Base-by-base conservation (phyloP, 2,797 vertebrate species). In the Agapornis canus region DNA sequence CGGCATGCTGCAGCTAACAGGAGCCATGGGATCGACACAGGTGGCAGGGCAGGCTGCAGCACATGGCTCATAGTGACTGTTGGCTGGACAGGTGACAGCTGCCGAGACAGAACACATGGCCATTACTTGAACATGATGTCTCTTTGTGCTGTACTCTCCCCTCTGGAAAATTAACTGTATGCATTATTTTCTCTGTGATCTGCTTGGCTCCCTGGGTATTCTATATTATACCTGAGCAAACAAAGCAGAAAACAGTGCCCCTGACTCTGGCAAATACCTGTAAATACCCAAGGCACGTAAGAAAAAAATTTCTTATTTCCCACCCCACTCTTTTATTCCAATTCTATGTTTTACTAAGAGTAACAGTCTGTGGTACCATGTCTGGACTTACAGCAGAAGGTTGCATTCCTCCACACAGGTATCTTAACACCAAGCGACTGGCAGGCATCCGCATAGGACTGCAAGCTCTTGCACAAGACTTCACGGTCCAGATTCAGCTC, bases 361-460 rank as follows among this genome's bases (percentile, higher is more conserved):
- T 17, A 51, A 20, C 0, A 0, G 14, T 10, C 26, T 0, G 0
- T 7, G 70, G n/a, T 18, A 8, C 20, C 12, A 0, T 3, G 27
- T 4, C 29, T 13, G 69, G 63, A 97, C 97, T 97, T 95, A 97
- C 97, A 94, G 71, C 97, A 97, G 90, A 97, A 97, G 15, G 97
- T 97, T 26, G 83, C 6, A 0, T 97, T 97, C 79, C 97, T 96
- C 97, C 97, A 97, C 8, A 12, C 64, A 2, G 94, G 76, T 22
- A 97, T 81, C 35, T 51, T 42, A 39, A 95, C 60, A 10, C 95
- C 97, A 13, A 95, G 93, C 0, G 96, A 70, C 77, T 86, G 96
- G 69, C 97, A 97, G 71, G 96, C 93, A 8, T 97, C 97, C 0
- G 83, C 95, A 6, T 97, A 97, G 54, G 97, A 93, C 81, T 97